Percentiles rank a stretch among this genome's conserved stretches.
Evolutionary conservation across 2,113 vertebrate genomes (phyloP).

Genomic region (Furnarius figulus): DNA sequence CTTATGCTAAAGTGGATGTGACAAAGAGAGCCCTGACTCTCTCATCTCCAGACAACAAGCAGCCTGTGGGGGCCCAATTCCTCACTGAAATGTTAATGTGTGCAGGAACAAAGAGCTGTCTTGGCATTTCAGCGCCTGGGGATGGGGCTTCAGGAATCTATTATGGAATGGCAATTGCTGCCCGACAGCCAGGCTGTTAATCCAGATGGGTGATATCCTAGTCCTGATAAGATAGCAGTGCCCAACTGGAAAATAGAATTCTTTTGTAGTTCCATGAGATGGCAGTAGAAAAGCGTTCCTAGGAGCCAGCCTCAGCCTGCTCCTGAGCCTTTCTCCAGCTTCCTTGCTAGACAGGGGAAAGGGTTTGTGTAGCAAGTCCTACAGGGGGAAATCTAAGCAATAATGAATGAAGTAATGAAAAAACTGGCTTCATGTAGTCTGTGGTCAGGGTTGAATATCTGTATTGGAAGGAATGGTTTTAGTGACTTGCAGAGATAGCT

Average conservation of each 20-base stretch:
- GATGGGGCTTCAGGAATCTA: not conserved
- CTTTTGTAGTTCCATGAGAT: constrained; percentile 44
- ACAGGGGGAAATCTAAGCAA: not conserved
- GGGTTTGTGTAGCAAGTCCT: not conserved
- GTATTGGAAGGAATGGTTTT: not conserved
- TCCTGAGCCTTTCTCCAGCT: not conserved
- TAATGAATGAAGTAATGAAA: not conserved
- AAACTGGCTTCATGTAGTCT: not conserved
- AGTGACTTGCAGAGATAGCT: not conserved
- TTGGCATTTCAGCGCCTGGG: not conserved
- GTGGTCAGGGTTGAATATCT: not conserved
- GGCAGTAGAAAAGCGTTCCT: constrained; percentile 59
- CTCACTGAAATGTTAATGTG: not conserved
- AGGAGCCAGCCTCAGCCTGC: not conserved
- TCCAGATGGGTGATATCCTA: not conserved
- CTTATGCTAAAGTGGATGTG: not conserved
- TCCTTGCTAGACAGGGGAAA: not conserved
- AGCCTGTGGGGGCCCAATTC: not conserved
- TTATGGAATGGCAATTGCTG: not conserved
- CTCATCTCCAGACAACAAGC: not conserved
- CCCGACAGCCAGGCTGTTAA: not conserved
- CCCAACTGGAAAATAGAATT: not conserved
- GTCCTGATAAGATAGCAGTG: not conserved
- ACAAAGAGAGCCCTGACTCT: not conserved
- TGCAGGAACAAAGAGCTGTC: not conserved